Base-by-base conservation (phyloP, 2,888 invertebrate genomes). In the Nebria salina region DNA sequence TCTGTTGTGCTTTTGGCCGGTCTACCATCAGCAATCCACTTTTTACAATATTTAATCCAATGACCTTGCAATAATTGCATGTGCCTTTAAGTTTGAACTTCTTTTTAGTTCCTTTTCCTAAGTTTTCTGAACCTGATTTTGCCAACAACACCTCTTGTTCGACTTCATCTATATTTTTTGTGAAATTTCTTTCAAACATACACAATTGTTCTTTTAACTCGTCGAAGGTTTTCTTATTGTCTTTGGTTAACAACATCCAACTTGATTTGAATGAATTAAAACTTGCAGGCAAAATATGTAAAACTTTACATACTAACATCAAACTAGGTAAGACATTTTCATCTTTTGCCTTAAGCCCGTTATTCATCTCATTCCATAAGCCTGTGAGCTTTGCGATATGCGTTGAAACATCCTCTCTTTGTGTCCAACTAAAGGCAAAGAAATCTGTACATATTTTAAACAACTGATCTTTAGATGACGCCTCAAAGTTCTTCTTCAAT, bases 171-270 rank as follows among this genome's bases (percentile, higher is more conserved):
- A 6, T 80, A 68, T 43, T 68, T 77, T 82, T 82, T 64, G 13
- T 79, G 25, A 84, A 82, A 80, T 83, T 83, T 81, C 83, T 84
- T 74, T 85, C 84, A 65, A 79, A 85, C 82, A 82, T 83, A 70
- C 84, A 84, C 65, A 85, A 41, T 73, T 84, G 84, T 4, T 66
- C 81, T n/a, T 75, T 81, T 42, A 85, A 83, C 65, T 85, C 83
- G 72, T 84, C 84, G 68, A 85, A 84, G 6, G 79, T 83, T 79
- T 82, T 85, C 8, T 83, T 76, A 20, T 83, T 80, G 54, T 85
- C 81, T 70, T 85, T 85, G 6, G 84, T 84, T 65, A 85, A 72
- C 75, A 85, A 68, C 86, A 85, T 85, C 86, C 86, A 85, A 82
- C 85, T 84, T 11, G 85, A 85, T 20, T 65, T 42, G 76, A 83